These are phyloP conservation scores for Zelleria hepariella DNA, from an alignment of 2,888 invertebrate genomes.

Conservation along the genomic window DNA sequence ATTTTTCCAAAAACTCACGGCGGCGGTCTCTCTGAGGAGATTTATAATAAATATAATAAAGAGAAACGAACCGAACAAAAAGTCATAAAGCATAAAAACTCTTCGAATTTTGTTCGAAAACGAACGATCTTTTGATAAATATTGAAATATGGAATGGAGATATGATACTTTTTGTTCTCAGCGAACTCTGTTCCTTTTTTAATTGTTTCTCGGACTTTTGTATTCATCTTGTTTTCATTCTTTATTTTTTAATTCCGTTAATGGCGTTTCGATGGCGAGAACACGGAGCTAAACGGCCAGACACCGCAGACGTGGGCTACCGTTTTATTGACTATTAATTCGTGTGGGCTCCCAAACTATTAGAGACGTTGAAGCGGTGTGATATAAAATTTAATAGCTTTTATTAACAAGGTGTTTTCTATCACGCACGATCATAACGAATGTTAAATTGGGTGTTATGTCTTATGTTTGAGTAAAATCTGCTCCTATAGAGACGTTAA, in stretches of 20 bases:
- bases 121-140: constrained; percentile 66
- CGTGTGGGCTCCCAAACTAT: constrained; percentile 27
- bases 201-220: constrained; percentile 12
- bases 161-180: constrained; percentile 48
- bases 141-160: constrained; percentile 68
- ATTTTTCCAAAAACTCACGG: constrained; percentile 47
- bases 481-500: neutral
- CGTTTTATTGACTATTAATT: constrained; percentile 61
- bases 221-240: constrained; percentile 19
- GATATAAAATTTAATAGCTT: constrained; percentile 12
- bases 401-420: constrained; percentile 1
- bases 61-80: constrained; percentile 32
- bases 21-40: too few relatives aligned
- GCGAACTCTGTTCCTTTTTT: constrained; percentile 14
- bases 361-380: constrained; percentile 14
- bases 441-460: constrained; percentile 6
- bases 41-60: constrained; percentile 59
- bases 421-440: constrained; percentile 5
- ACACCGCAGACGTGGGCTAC: constrained; percentile 31
- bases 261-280: constrained; percentile 44
- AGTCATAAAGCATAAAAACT: constrained; percentile 29
- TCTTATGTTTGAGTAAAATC: neutral
- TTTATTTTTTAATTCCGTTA: constrained; percentile 32
- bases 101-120: constrained; percentile 65
- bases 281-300: constrained; percentile 25